phyloP scores from a whole-genome alignment of 2,888 invertebrate species.

The Leucoma salicis region DNA sequence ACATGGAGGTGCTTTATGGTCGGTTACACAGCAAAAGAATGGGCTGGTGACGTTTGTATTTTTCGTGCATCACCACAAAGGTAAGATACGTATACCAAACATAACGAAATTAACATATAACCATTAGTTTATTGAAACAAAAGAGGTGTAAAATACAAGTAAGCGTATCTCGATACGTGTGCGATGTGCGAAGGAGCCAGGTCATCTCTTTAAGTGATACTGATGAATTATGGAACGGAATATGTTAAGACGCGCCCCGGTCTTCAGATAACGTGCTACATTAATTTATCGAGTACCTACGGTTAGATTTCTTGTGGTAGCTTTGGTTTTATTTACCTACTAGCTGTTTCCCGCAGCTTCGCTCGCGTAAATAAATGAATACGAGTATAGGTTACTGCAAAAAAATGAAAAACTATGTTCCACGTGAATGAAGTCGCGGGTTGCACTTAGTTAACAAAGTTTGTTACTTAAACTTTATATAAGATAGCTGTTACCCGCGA shows the following conservation, averaged over 20 bases:
- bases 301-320: neutral
- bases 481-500: too few species aligned
- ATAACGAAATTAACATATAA: too few species aligned
- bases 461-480: too few species aligned
- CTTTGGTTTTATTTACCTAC: conserved; percentile 2
- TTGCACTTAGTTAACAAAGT: too few species aligned
- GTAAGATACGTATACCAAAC: too few species aligned
- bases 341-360: neutral
- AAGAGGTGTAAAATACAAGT: conserved; percentile 23
- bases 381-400: too few species aligned
- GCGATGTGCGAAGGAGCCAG: conserved; percentile 18
- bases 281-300: conserved; percentile 51
- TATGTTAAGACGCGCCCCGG: conserved; percentile 34
- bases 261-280: conserved; percentile 43
- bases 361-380: too few species aligned
- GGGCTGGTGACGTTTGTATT: neutral
- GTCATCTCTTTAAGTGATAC: conserved; percentile 55
- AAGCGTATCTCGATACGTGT: conserved; percentile 11
- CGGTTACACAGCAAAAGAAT: neutral
- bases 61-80: too few species aligned
- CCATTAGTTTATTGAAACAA: neutral
- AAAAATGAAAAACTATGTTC: too few species aligned
- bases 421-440: too few species aligned
- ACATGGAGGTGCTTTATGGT: too few species aligned
- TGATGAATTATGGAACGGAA: conserved; percentile 65